Conservation (phyloP, 1,140 invertebrate genomes). For the Tribolium madens region DNA sequence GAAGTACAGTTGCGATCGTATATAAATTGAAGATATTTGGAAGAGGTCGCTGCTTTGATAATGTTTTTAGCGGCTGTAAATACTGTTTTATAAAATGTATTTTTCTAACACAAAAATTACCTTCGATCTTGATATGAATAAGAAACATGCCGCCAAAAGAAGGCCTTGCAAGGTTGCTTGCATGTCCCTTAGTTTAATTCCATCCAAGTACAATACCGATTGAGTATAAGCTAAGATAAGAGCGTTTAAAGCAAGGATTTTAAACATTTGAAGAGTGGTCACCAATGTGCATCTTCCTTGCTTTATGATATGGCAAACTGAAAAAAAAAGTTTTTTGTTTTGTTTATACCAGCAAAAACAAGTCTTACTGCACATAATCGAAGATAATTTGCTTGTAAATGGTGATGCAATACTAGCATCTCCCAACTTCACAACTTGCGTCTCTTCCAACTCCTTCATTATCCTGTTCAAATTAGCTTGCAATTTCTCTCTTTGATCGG, state of each 20-base stretch:
- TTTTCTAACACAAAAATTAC: constrained; percentile 68
- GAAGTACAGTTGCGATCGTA: constrained; percentile 93
- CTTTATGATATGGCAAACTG: constrained; percentile 99
- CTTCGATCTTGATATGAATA: constrained; percentile 98
- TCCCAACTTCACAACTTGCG: constrained; percentile 92
- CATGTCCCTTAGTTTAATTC: constrained; percentile 97
- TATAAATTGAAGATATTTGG: constrained; percentile 99
- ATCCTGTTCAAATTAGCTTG: constrained; percentile 78
- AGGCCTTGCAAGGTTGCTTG: constrained; percentile 97
- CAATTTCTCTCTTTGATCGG: constrained; percentile 64
- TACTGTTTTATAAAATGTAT: constrained; percentile 56
- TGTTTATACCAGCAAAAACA: too few relatives aligned
- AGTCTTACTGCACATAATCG: constrained; percentile 92
- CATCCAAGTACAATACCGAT: constrained; percentile 97
- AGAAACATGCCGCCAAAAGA: constrained; percentile 93
- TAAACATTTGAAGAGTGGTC: constrained; percentile 99
- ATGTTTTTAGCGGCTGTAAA: constrained; percentile 88
- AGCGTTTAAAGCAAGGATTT: constrained; percentile 99
- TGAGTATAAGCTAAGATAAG: constrained; percentile 98
- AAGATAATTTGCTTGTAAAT: constrained; percentile 97
- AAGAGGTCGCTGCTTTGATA: constrained; percentile 94
- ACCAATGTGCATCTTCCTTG: constrained; percentile 99
- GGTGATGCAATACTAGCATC: constrained; percentile 99
- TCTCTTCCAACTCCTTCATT: constrained; percentile 90
- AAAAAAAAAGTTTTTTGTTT: too few relatives aligned